phyloP scores from a whole-genome alignment of 2,888 invertebrate species.

The Euphydryas editha region DNA sequence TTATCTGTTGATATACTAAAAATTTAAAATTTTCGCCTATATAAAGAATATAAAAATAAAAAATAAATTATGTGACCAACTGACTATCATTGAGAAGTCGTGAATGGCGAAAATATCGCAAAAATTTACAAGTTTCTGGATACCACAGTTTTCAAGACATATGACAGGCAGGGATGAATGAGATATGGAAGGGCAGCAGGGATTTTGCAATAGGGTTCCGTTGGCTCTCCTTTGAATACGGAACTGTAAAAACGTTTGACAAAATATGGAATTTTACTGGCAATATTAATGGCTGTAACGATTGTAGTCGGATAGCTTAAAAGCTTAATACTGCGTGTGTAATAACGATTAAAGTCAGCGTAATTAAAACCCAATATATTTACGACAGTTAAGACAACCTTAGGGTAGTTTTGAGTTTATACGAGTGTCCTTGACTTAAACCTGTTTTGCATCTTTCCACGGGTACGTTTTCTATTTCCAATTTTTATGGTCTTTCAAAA shows the following conservation, averaged over 20 bases:
- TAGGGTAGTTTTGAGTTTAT: slow-evolving; percentile 62
- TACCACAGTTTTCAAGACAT: too few relatives aligned
- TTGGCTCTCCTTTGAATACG: too few relatives aligned
- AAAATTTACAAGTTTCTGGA: too few relatives aligned
- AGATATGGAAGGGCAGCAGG: too few relatives aligned
- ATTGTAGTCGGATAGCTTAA: slow-evolving; percentile 36
- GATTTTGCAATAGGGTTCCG: too few relatives aligned
- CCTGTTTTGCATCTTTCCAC: slow-evolving; percentile 52
- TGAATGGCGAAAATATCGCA: too few relatives aligned
- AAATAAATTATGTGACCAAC: too few relatives aligned
- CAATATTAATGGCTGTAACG: slow-evolving; percentile 30
- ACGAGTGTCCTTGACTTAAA: slow-evolving; percentile 75
- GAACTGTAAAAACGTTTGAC: neutral
- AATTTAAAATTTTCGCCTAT: too few relatives aligned
- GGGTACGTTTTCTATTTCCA: neutral
- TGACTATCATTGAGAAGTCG: too few relatives aligned
- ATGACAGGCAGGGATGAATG: too few relatives aligned
- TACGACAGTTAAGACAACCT: slow-evolving; percentile 74
- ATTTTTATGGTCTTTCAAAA: neutral
- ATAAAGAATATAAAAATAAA: too few relatives aligned
- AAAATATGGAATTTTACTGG: neutral
- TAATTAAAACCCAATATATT: slow-evolving; percentile 80
- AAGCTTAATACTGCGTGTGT: slow-evolving; percentile 61
- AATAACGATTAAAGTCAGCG: slow-evolving; percentile 67
- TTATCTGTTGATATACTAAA: neutral